These are phyloP conservation scores for Lepilemur ruficaudatus DNA, from an alignment of 2,797 vertebrate genomes.

Conservation along the genomic window DNA sequence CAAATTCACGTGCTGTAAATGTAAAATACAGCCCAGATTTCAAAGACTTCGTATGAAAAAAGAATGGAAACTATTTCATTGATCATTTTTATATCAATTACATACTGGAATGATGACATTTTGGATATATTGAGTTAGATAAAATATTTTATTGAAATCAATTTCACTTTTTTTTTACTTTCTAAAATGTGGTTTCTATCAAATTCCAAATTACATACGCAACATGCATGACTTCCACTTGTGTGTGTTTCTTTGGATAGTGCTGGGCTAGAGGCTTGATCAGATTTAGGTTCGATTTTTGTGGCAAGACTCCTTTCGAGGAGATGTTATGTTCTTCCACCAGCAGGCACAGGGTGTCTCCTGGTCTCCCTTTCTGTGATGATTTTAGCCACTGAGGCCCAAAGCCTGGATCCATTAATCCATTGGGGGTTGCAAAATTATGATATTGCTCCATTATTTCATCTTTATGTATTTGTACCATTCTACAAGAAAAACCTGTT, in stretches of 20 bases:
- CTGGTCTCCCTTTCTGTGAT: background rate
- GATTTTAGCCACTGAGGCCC: background rate
- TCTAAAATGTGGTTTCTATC: background rate
- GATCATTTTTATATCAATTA: background rate
- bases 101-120: background rate
- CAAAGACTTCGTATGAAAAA: background rate
- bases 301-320: background rate
- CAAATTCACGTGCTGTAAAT: background rate
- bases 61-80: background rate
- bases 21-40: background rate
- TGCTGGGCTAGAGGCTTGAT: background rate
- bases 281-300: background rate
- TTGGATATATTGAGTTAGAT: background rate
- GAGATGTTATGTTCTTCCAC: rapidly evolving
- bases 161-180: background rate
- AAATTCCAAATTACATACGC: background rate
- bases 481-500: background rate
- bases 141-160: background rate
- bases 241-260: background rate
- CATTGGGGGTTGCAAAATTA: background rate
- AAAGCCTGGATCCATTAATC: background rate
- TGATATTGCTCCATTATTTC: background rate
- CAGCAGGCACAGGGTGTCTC: background rate
- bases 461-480: background rate
- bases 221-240: background rate